Base-by-base conservation (phyloP, 2,113 vertebrate species). In the Eulacestoma nigropectus region DNA sequence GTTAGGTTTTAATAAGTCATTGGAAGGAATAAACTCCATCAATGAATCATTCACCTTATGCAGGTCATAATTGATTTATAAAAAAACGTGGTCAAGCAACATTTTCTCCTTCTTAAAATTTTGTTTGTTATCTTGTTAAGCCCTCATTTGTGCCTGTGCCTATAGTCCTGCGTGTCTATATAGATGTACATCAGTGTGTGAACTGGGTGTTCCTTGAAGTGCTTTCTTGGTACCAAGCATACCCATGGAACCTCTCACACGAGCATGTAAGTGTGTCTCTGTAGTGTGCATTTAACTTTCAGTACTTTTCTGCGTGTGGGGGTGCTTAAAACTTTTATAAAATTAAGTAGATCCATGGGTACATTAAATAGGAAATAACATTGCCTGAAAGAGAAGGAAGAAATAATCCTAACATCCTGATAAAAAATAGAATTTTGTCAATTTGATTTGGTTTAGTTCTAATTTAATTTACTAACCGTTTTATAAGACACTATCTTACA, bases 371-470 rank as follows among this genome's bases (percentile, higher is more conserved):
- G 86, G 64, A 95, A 96, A 92, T 89, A 95, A 30, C 50, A 67
- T 95, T 88, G 75, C 47, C 50, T 88, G 85, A 55, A 92, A 92
- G 63, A 95, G 30, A 93, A 97, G 88, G 84, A 94, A 95, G 70
- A 94, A 92, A 83, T 84, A 93, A 95, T 70, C 65, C 55, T 92
- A 63, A 81, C 68, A 84, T 97, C 79, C 90, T 93, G 76, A 59
- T 63, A 88, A 88, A 90, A 95, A 95, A 92, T 92, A 93, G 64
- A 29, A 84, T 96, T 95, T 95, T 96, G 68, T 70, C 89, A 90
- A 96, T 93, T 93, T 90, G 76, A 95, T 95, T 96, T 76, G 4
- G 63, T 93, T 90, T 90, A 78, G 13, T 69, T 87, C 50, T 90
- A 90, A 95, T 94, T 90, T 92, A 56, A 97, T 97, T 94, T 93